Base-by-base conservation (phyloP, 2,113 vertebrate species). In the Otocyon megalotis region DNA sequence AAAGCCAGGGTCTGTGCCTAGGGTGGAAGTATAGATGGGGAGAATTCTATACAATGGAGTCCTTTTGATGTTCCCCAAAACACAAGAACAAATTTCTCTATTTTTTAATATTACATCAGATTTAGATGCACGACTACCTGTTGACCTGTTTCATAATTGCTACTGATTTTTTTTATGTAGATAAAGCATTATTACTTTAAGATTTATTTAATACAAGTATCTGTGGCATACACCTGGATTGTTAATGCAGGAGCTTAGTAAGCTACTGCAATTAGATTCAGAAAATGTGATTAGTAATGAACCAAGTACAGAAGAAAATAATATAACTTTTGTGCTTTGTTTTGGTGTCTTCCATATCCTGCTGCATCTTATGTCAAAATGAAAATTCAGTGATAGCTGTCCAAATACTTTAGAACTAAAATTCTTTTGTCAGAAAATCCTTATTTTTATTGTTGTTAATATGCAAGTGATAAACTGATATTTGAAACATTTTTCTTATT, bases 341-440 rank as follows among this genome's bases (percentile, higher is more conserved):
- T 98, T 98, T 97, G 97, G 92, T 98, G 96, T 97, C 95, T 98
- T 98, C 96, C 98, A 92, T 98, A 97, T 97, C 97, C 95, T 98
- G 94, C 97, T 94, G 92, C 96, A 98, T 98, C 96, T 88, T 96
- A 62, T 92, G 92, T 96, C 93, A 97, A 97, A 94, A 97, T 93
- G 90, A 96, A 94, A 96, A 93, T 98, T 98, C 96, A 97, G 93
- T 88, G 95, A 97, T 98, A 98, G 97, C 86, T 97, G 93, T 98
- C 97, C 92, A 95, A 96, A 98, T 98, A 97, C 96, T 97, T 98
- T 97, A 98, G 97, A 97, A 93, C 50, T 83, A 87, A 90, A 88
- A 58, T 86, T 88, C 35, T 88, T 92, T 62, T 82, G 65, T 95
- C 83, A 93, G 77, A 43, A 95, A 92, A 77, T 89, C 37, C 15